These are phyloP conservation scores for Tiaroga cobitis DNA, from an alignment of 2,797 vertebrate genomes.

Conservation along the genomic window DNA sequence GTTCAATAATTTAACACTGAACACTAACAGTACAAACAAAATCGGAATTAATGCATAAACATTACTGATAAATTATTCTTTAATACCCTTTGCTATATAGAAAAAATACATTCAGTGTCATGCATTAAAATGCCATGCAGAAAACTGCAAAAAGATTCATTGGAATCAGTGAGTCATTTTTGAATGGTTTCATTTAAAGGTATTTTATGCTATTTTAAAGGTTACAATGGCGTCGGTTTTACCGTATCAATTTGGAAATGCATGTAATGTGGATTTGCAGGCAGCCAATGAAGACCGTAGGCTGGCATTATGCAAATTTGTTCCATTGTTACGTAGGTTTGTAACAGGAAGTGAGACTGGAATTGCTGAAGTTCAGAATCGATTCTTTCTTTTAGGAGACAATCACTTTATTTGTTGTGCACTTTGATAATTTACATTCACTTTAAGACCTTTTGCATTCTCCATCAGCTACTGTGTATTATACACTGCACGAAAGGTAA, in stretches of 20 bases:
- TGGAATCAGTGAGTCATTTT: background rate
- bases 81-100: background rate
- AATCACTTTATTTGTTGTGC: background rate
- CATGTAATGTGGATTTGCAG: background rate
- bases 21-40: background rate
- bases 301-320: background rate
- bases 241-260: background rate
- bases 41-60: background rate
- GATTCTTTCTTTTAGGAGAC: background rate
- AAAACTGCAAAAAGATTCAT: background rate
- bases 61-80: background rate
- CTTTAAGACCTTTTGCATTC: background rate
- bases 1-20: background rate
- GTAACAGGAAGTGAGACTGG: background rate
- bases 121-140: background rate
- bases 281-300: background rate
- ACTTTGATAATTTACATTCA: background rate
- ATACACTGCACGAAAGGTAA: background rate
- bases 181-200: background rate
- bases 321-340: background rate
- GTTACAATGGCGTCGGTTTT: background rate
- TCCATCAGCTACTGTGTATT: background rate
- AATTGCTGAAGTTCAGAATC: background rate
- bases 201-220: background rate
- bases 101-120: no score